Percentiles rank a stretch among this genome's conserved stretches.
These are phyloP conservation scores for Stenurella melanura DNA, from an alignment of 2,888 invertebrate species.

Conservation along the genomic window DNA sequence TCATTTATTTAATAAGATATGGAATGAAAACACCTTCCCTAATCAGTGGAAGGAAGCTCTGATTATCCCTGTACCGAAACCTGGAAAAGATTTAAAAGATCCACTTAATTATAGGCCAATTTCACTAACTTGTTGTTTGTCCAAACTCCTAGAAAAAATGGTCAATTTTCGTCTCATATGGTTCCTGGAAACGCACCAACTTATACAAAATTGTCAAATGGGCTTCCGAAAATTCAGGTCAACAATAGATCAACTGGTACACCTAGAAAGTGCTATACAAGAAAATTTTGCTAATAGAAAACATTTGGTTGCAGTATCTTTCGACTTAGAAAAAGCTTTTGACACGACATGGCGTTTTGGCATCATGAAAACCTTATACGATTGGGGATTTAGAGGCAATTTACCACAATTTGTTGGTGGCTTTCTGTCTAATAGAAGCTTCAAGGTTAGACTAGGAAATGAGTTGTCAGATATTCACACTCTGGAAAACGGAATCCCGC, in stretches of 20 bases:
- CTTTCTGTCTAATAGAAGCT: slow-evolving; percentile 22
- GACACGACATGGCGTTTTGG: not conserved
- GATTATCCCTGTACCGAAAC: not conserved
- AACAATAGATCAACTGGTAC: not conserved
- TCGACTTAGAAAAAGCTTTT: slow-evolving; percentile 17
- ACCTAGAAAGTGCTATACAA: slow-evolving; percentile 9
- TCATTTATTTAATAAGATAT: too few species aligned
- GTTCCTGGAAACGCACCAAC: slow-evolving; percentile 7
- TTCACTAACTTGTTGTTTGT: slow-evolving; percentile 4
- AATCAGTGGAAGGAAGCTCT: not conserved
- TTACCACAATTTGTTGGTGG: slow-evolving; percentile 30
- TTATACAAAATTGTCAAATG: not conserved
- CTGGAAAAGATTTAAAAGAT: not conserved
- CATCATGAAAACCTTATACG: not conserved
- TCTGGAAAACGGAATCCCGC: slow-evolving; percentile 48
- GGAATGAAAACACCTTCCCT: not conserved
- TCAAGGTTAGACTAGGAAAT: slow-evolving; percentile 25
- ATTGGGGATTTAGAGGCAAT: slow-evolving; percentile 45
- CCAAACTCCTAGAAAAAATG: slow-evolving; percentile 24
- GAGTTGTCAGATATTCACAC: slow-evolving; percentile 1
- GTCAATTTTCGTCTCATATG: slow-evolving; percentile 4
- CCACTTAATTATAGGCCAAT: not conserved
- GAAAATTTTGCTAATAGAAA: not conserved
- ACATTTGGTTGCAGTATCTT: slow-evolving; percentile 1
- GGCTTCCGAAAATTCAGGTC: slow-evolving; percentile 22